Evolutionary conservation across 2,113 vertebrate species (phyloP).

Genomic region (Lophotis ruficrista): DNA sequence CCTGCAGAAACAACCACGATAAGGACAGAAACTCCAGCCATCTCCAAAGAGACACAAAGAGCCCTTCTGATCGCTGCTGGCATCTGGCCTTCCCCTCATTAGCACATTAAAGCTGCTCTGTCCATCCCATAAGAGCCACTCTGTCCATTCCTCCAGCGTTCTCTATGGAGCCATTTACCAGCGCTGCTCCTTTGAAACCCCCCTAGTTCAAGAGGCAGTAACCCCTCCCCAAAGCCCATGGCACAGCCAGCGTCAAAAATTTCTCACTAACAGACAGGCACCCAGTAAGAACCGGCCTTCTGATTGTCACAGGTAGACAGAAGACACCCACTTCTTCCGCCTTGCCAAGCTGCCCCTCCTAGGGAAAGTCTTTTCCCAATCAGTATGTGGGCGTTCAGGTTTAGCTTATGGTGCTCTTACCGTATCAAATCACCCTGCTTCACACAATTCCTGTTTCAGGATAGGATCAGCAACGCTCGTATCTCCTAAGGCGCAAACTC

Average conservation of each 20-base stretch:
- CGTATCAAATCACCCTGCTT: not conserved
- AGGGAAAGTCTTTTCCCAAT: not conserved
- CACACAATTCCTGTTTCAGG: not conserved
- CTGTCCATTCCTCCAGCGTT: slow-evolving; percentile 69
- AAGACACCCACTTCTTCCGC: not conserved
- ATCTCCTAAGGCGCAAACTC: not conserved
- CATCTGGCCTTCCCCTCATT: slow-evolving; percentile 80
- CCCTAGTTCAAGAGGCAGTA: slow-evolving; percentile 76
- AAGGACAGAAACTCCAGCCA: slow-evolving; percentile 77
- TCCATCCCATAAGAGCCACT: slow-evolving; percentile 76
- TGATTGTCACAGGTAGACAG: slow-evolving; percentile 5
- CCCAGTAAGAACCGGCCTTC: not conserved
- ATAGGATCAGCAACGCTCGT: not conserved
- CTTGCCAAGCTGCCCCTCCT: not conserved
- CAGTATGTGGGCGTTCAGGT: rapidly evolving
- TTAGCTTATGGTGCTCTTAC: not conserved
- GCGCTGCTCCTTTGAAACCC: slow-evolving; percentile 64
- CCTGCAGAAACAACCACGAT: slow-evolving; percentile 37
- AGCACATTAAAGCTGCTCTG: slow-evolving; percentile 83
- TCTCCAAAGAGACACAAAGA: slow-evolving; percentile 76
- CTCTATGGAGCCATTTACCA: slow-evolving; percentile 75
- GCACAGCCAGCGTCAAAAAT: slow-evolving; percentile 37
- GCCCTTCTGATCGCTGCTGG: slow-evolving; percentile 69
- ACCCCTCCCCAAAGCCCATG: slow-evolving; percentile 64
- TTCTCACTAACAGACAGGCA: slow-evolving; percentile 19